Evolutionary conservation across 2,797 vertebrate species (phyloP).

Genomic region (Galago senegalensis): DNA sequence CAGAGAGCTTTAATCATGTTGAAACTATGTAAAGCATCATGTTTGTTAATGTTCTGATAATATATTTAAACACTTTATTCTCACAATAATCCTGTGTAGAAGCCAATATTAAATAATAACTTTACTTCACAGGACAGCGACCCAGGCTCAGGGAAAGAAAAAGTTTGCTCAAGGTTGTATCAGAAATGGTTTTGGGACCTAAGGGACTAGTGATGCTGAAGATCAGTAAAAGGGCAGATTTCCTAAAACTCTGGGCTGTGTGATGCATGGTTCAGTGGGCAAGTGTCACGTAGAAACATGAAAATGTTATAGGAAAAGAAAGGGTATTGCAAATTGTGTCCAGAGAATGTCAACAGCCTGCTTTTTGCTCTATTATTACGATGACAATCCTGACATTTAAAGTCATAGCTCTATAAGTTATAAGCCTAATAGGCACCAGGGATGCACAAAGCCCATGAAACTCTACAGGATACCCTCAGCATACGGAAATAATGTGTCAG

Average conservation of each 20-base stretch:
- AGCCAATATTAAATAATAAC: no score
- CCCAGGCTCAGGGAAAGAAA: not conserved
- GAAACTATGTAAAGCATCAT: not conserved
- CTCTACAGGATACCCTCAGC: not conserved
- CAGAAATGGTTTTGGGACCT: not conserved
- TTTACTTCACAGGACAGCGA: not conserved
- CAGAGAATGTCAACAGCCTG: constrained; percentile 40
- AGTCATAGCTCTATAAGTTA: not conserved
- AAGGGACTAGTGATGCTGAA: not conserved
- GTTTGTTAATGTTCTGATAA: not conserved
- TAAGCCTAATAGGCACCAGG: constrained; percentile 54
- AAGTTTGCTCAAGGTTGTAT: not conserved
- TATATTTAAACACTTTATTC: not conserved
- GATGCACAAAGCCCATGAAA: constrained; percentile 40
- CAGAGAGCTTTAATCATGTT: not conserved
- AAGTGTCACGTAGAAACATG: constrained; percentile 59
- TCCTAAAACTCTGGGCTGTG: not conserved
- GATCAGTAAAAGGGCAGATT: not conserved
- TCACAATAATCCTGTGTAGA: not conserved
- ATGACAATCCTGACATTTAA: constrained; percentile 64
- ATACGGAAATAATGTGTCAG: constrained; percentile 50
- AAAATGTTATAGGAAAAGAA: constrained; percentile 40
- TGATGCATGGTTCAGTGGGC: not conserved
- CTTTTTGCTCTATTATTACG: not conserved
- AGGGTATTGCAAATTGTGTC: not conserved